phyloP scores from a whole-genome alignment of 2,888 invertebrate genomes.

The Perizoma flavofasciatum region DNA sequence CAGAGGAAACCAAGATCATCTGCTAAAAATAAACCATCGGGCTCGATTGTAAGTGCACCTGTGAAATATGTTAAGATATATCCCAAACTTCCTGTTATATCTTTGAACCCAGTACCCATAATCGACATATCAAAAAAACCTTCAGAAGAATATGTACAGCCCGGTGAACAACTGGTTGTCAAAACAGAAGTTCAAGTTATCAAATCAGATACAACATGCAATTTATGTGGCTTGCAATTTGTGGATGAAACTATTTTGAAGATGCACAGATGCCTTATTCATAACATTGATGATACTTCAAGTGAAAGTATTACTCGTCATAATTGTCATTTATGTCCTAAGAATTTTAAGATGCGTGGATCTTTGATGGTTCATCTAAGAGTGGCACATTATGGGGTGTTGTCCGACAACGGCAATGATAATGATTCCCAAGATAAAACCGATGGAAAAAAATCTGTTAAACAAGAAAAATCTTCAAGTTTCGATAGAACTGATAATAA shows the following conservation, averaged over 20 bases:
- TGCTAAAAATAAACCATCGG: conserved; percentile 72
- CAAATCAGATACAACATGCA: conserved; percentile 76
- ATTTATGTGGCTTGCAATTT: conserved; percentile 89
- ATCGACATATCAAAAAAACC: conserved; percentile 58
- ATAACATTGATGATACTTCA: conserved; percentile 73
- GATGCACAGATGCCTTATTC: conserved; percentile 90
- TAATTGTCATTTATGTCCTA: conserved; percentile 90
- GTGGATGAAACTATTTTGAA: conserved; percentile 87
- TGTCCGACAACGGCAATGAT: conserved; percentile 49
- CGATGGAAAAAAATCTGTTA: conserved; percentile 42
- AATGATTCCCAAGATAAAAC: conserved; percentile 39
- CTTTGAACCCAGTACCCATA: conserved; percentile 65
- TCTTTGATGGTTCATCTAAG: conserved; percentile 92
- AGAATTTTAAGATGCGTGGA: conserved; percentile 92
- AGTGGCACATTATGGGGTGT: conserved; percentile 89
- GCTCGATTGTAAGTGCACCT: conserved; percentile 54
- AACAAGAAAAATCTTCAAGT: conserved; percentile 48
- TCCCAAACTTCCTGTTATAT: conserved; percentile 73
- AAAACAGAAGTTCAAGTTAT: conserved; percentile 57
- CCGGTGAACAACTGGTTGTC: conserved; percentile 50
- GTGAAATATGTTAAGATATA: conserved; percentile 78
- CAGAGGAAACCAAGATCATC: conserved; percentile 61
- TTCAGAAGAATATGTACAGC: conserved; percentile 47
- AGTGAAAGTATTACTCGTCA: conserved; percentile 75
- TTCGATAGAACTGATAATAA: conserved; percentile 85